Evolutionary conservation across 2,888 invertebrate genomes (phyloP).

Genomic region (Cerastis rubricosa): DNA sequence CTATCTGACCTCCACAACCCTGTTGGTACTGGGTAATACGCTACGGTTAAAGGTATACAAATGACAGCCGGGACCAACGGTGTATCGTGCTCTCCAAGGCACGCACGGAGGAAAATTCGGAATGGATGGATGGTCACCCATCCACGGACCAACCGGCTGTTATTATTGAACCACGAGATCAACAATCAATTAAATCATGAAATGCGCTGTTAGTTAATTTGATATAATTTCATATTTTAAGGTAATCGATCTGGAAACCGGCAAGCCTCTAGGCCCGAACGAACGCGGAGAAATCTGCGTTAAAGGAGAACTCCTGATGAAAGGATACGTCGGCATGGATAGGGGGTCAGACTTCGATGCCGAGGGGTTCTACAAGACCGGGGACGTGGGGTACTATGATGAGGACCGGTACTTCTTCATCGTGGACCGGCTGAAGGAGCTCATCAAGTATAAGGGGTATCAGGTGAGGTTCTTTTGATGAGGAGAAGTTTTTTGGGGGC

Average conservation of each 20-base stretch:
- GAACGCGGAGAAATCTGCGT: conserved; percentile 95
- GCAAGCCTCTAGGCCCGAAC: conserved; percentile 91
- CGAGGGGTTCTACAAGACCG: conserved; percentile 94
- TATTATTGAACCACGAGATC: too few relatives aligned
- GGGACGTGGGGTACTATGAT: conserved; percentile 85
- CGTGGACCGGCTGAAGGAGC: conserved; percentile 83
- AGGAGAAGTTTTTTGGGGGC: background rate
- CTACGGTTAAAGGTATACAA: background rate
- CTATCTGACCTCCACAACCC: too few relatives aligned
- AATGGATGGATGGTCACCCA: background rate
- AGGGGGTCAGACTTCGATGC: conserved; percentile 92
- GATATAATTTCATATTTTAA: conserved; percentile 58
- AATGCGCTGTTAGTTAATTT: background rate
- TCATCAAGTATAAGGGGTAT: conserved; percentile 85
- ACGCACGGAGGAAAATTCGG: background rate
- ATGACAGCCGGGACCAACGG: background rate
- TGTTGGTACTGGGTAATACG: too few relatives aligned
- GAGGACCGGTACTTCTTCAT: conserved; percentile 80
- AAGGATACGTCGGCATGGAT: conserved; percentile 92
- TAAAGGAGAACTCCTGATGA: conserved; percentile 94
- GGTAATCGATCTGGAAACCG: conserved; percentile 91
- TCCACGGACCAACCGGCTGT: background rate
- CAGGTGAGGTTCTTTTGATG: conserved; percentile 74
- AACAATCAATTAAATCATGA: too few relatives aligned
- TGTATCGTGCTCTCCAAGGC: background rate